Percentiles rank a stretch among this genome's conserved stretches.
These are phyloP conservation scores for Brachypodius melanocephalos DNA, from an alignment of 2,113 vertebrate genomes.

Conservation along the genomic window DNA sequence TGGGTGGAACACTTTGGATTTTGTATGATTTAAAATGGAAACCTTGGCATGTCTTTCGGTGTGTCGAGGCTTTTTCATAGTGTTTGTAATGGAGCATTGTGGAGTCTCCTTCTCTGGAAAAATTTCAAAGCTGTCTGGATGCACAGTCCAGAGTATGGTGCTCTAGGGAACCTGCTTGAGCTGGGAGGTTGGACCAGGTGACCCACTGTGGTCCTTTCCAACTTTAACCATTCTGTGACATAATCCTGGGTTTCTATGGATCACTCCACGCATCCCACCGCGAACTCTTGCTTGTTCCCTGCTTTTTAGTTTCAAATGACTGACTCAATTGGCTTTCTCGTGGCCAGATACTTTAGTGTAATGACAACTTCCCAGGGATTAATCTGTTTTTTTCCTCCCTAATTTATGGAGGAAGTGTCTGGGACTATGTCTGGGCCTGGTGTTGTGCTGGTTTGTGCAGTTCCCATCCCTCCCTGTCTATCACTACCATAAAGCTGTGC, in stretches of 20 bases:
- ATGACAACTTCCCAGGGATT: neutral
- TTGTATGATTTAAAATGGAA: neutral
- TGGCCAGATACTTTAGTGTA: neutral
- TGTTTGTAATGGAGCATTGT: neutral
- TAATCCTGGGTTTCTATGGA: neutral
- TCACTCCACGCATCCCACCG: fast-evolving
- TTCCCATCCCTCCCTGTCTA: neutral
- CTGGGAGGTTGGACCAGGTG: neutral
- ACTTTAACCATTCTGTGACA: neutral
- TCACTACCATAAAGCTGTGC: neutral
- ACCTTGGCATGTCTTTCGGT: neutral
- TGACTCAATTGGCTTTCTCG: neutral
- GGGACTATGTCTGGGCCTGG: neutral
- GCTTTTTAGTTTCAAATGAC: neutral
- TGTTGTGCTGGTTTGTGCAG: neutral
- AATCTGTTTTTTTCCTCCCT: neutral
- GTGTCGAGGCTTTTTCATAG: neutral
- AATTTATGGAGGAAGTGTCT: neutral
- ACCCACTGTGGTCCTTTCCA: neutral
- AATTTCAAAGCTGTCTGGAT: neutral
- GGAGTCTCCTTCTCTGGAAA: neutral
- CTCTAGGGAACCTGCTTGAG: neutral
- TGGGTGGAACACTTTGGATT: neutral
- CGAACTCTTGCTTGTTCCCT: neutral
- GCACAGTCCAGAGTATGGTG: neutral